phyloP scores from a whole-genome alignment of 2,888 invertebrate genomes.

The Thereva unica region DNA sequence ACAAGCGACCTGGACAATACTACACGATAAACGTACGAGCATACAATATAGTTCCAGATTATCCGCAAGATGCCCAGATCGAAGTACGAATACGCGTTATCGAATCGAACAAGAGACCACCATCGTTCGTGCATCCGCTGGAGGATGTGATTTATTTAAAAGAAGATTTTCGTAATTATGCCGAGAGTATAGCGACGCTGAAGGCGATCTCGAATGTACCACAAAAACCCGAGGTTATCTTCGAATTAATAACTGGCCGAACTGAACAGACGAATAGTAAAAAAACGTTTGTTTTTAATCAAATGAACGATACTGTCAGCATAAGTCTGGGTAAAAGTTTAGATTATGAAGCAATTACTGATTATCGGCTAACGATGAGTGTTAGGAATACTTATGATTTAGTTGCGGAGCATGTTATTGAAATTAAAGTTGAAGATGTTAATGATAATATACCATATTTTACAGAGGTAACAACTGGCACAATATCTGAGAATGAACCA shows the following conservation, averaged over 20 bases:
- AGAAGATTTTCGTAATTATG: conserved; percentile 77
- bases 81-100: conserved; percentile 83
- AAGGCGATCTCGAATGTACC: conserved; percentile 79
- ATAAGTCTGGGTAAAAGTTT: conserved; percentile 76
- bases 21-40: conserved; percentile 57
- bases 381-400: conserved; percentile 80
- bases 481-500: conserved; percentile 83
- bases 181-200: conserved; percentile 69
- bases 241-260: conserved; percentile 79
- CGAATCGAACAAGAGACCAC: conserved; percentile 84
- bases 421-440: conserved; percentile 80
- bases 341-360: conserved; percentile 83
- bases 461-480: conserved; percentile 78
- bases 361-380: conserved; percentile 81
- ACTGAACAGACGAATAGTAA: conserved; percentile 85
- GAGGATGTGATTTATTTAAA: conserved; percentile 64
- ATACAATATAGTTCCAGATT: conserved; percentile 54
- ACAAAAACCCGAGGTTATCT: conserved; percentile 74
- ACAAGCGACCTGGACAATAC: conserved; percentile 54
- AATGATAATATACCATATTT: conserved; percentile 91
- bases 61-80: conserved; percentile 67
- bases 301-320: conserved; percentile 71
- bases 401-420: conserved; percentile 77
- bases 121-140: conserved; percentile 68
- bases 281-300: conserved; percentile 72